These are phyloP conservation scores for Pleuronectes platessa DNA, from an alignment of 2,113 vertebrate species.

Conservation along the genomic window DNA sequence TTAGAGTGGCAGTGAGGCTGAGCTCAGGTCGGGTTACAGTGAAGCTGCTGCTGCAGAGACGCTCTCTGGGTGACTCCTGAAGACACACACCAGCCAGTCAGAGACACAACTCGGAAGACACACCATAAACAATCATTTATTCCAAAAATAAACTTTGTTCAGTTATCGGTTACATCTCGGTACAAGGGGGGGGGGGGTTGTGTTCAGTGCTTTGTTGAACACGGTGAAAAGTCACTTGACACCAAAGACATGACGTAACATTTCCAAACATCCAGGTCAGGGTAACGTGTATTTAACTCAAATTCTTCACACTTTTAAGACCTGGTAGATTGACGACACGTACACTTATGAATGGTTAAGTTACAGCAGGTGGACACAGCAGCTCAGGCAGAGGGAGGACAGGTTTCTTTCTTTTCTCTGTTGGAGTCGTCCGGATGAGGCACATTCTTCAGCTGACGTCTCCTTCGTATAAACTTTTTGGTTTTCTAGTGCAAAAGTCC, in stretches of 20 bases:
- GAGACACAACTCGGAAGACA: conserved; percentile 7
- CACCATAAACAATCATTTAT: conserved; percentile 57
- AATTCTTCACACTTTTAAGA: conserved; percentile 49
- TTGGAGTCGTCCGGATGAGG: conserved; percentile 12
- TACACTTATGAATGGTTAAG: conserved; percentile 2
- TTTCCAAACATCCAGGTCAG: conserved; percentile 8
- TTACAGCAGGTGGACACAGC: conserved; percentile 4
- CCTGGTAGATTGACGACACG: conserved; percentile 13
- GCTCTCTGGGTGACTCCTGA: not conserved
- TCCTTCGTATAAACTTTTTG: not conserved
- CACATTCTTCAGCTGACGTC: conserved; percentile 7
- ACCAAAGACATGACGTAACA: conserved; percentile 13
- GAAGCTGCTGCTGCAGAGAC: conserved; percentile 4
- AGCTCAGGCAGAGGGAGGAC: conserved; percentile 9
- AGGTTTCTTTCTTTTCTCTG: conserved; percentile 2
- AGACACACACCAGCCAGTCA: conserved; percentile 4
- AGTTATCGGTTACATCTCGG: not conserved
- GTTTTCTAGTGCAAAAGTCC: conserved; percentile 36
- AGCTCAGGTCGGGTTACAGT: conserved; percentile 73
- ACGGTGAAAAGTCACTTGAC: conserved; percentile 58
- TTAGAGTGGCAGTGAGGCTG: conserved; percentile 70
- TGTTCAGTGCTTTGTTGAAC: conserved; percentile 26
- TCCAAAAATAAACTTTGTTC: conserved; percentile 52
- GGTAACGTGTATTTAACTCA: conserved; percentile 5
- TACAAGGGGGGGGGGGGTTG: not conserved